Percentiles rank a stretch among this genome's conserved stretches.
Evolutionary conservation across 1,140 invertebrate species (phyloP).

Genomic region (Drosophila sulfurigaster): DNA sequence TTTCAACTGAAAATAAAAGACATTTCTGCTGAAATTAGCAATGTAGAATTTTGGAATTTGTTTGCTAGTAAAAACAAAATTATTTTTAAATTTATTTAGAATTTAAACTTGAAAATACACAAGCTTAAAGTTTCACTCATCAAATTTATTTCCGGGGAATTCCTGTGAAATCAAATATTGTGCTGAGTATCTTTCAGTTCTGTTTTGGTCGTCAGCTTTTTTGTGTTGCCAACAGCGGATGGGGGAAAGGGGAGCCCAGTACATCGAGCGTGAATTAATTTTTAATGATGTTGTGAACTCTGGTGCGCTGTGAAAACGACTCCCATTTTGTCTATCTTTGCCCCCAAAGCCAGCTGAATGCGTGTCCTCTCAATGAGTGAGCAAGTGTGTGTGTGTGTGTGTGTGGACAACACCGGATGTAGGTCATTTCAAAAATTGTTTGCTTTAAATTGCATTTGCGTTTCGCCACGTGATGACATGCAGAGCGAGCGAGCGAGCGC

Average conservation of each 20-base stretch:
- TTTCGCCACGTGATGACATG: constrained; percentile 71
- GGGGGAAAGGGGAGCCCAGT: constrained; percentile 45
- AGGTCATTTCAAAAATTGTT: constrained; percentile 82
- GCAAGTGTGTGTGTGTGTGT: constrained; percentile 28
- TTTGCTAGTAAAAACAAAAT: no score
- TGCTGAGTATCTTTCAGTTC: constrained; percentile 2
- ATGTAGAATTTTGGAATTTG: no score
- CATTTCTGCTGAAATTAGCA: no score
- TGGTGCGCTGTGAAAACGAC: constrained; percentile 62
- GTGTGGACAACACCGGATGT: constrained; percentile 67
- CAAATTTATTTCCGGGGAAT: no score
- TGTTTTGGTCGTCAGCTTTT: constrained; percentile 21
- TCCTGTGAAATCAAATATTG: neutral
- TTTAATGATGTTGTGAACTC: constrained; percentile 79
- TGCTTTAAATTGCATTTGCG: constrained; percentile 82
- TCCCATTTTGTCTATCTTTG: constrained; percentile 60
- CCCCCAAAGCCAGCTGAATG: constrained; percentile 33
- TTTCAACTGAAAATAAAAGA: no score
- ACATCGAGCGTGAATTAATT: constrained; percentile 83
- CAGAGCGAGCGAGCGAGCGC: constrained; percentile 39
- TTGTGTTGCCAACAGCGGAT: constrained; percentile 19
- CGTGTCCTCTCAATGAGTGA: constrained; percentile 29
- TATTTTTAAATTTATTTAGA: no score
- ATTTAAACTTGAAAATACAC: no score
- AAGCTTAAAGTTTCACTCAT: no score